Conservation (phyloP, 2,113 vertebrate genomes). For the Petrocephalus zakoni region DNA sequence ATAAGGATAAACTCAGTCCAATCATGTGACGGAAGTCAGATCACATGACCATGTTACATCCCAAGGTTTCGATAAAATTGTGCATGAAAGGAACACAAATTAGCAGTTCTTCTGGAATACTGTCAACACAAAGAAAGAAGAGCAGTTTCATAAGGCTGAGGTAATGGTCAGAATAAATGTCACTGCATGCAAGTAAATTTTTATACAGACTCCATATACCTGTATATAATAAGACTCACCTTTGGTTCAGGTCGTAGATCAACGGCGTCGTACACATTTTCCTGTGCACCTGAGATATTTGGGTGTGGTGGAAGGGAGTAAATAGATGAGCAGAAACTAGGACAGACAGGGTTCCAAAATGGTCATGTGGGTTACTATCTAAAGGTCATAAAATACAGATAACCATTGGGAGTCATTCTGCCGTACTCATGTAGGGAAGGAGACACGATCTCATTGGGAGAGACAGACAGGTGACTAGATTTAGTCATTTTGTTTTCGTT, state of each 20-base stretch:
- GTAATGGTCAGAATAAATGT: background rate
- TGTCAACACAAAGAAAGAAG: background rate
- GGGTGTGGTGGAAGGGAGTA: background rate
- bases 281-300: too few species aligned
- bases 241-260: too few species aligned
- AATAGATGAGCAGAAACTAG: background rate
- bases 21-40: too few species aligned
- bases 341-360: background rate
- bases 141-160: background rate
- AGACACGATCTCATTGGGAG: background rate
- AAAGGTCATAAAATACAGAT: background rate
- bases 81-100: too few species aligned
- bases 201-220: background rate
- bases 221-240: too few species aligned
- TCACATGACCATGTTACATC: too few species aligned
- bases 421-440: background rate
- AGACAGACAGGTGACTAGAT: background rate
- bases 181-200: background rate
- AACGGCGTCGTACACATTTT: too few species aligned
- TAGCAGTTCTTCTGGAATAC: too few species aligned
- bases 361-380: background rate
- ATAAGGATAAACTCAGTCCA: too few species aligned
- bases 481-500: too few species aligned
- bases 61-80: too few species aligned
- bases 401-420: background rate